Percentiles rank a stretch among this genome's conserved stretches.
phyloP scores from a whole-genome alignment of 2,113 vertebrate genomes.

The Ornithorhynchus anatinus region DNA sequence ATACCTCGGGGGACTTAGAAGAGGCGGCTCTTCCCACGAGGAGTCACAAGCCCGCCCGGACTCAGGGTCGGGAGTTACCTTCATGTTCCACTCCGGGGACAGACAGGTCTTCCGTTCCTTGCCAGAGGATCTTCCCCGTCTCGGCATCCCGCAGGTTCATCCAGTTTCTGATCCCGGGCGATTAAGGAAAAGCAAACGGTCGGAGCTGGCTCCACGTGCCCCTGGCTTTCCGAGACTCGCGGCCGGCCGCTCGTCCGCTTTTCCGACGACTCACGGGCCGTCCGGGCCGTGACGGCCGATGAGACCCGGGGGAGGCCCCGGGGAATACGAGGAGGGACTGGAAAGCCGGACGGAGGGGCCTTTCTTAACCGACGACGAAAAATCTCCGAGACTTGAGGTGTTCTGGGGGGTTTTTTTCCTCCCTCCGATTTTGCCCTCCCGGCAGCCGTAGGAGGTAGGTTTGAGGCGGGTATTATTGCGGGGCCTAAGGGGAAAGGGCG shows the following conservation, averaged over 20 bases:
- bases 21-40: neutral
- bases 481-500: neutral
- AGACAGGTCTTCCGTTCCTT: slow-evolving; percentile 97
- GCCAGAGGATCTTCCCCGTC: slow-evolving; percentile 97
- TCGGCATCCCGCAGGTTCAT: slow-evolving; percentile 99
- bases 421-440: too few relatives aligned
- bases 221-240: too few relatives aligned
- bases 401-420: too few relatives aligned
- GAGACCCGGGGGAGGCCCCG: neutral
- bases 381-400: too few relatives aligned
- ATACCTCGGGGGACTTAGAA: neutral
- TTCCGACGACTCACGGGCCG: neutral
- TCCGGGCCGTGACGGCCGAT: neutral
- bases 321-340: neutral
- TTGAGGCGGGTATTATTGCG: too few relatives aligned
- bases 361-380: too few relatives aligned
- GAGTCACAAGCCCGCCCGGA: neutral
- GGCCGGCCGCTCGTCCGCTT: neutral
- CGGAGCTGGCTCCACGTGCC: neutral
- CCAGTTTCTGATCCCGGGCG: slow-evolving; percentile 86
- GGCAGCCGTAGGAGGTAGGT: too few relatives aligned
- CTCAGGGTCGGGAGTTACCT: slow-evolving; percentile 75
- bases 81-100: slow-evolving; percentile 97
- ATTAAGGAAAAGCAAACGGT: slow-evolving; percentile 67
- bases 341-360: slow-evolving; percentile 7